Evolutionary conservation across 2,113 vertebrate species (phyloP).

Genomic region (Eubucco bourcierii): DNA sequence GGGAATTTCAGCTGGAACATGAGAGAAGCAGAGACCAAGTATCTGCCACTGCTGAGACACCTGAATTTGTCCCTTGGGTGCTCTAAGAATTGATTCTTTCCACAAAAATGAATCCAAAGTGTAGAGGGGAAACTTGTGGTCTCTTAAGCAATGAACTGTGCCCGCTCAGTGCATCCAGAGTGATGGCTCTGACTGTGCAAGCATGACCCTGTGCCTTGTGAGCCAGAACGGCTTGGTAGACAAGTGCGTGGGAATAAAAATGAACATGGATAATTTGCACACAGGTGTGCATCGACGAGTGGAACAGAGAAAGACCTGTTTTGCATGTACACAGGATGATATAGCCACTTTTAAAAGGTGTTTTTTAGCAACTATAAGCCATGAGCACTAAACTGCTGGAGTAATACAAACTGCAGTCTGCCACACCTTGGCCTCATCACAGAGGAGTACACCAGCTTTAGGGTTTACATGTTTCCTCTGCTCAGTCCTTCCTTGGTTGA

Average conservation of each 20-base stretch:
- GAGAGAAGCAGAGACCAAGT: neutral
- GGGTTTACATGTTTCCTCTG: neutral
- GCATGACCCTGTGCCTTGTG: neutral
- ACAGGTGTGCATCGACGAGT: fast-evolving
- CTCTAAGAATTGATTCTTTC: neutral
- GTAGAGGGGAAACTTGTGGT: neutral
- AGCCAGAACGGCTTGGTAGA: neutral
- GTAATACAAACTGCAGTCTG: neutral
- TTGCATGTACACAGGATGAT: neutral
- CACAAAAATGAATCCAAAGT: neutral
- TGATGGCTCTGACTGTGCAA: neutral
- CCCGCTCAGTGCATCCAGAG: neutral
- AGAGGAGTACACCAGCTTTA: fast-evolving
- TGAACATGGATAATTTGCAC: neutral
- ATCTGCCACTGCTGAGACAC: neutral
- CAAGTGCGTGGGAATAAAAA: neutral
- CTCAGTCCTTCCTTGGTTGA: neutral
- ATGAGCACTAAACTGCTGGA: neutral
- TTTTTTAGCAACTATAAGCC: neutral
- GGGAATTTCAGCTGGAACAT: neutral
- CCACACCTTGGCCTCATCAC: neutral
- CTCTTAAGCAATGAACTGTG: neutral
- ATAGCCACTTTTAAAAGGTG: neutral
- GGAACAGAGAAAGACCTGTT: neutral
- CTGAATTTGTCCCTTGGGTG: neutral